A percentile compares a stretch with the other conserved stretches of the same genome.
Evolutionary conservation across 2,888 invertebrate genomes (phyloP).

Genomic region (Callinectes sapidus): DNA sequence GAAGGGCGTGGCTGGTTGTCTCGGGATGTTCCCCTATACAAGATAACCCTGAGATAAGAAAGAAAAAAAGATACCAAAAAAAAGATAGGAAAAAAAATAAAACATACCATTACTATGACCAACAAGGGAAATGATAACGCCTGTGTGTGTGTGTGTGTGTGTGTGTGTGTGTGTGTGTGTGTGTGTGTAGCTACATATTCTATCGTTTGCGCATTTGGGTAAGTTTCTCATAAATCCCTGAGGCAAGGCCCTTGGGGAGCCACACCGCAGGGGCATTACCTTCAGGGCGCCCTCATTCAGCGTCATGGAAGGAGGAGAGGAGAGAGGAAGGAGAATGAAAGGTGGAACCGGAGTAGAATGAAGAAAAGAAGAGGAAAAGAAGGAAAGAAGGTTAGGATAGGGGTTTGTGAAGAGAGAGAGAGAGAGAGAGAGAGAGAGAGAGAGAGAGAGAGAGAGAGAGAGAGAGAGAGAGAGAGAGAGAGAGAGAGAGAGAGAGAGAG

Average conservation of each 20-base stretch:
- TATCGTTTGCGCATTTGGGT: conserved; percentile 15
- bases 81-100: neutral
- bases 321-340: neutral
- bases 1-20: neutral
- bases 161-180: conserved; percentile 25
- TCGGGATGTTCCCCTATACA: neutral
- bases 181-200: neutral
- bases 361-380: neutral
- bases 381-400: neutral
- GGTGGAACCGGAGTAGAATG: neutral
- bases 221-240: conserved; percentile 8
- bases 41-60: conserved; percentile 3
- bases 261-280: conserved; percentile 7
- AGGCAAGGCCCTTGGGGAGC: neutral
- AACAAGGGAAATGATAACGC: neutral
- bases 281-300: neutral
- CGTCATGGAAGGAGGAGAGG: neutral
- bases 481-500: too few relatives aligned
- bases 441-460: too few relatives aligned
- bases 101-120: conserved; percentile 10
- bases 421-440: too few relatives aligned
- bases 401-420: too few relatives aligned
- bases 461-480: too few relatives aligned
- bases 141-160: conserved; percentile 13
- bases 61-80: neutral